Percentiles rank a stretch among this genome's conserved stretches.
phyloP scores from a whole-genome alignment of 2,888 invertebrate genomes.

The Nowickia ferox region DNA sequence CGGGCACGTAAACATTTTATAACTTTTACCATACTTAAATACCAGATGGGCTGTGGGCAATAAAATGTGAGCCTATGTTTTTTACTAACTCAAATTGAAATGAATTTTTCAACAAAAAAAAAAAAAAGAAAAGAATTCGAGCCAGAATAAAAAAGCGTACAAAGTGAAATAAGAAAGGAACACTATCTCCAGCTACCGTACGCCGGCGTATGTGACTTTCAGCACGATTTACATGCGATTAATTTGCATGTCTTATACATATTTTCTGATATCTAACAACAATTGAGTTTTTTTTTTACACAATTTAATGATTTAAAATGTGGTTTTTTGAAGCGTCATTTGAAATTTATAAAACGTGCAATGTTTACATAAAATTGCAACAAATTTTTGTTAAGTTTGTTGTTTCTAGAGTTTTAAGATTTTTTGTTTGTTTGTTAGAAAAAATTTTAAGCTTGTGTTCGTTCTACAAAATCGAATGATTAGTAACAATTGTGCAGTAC shows the following conservation, averaged over 20 bases:
- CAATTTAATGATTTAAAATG: slow-evolving; percentile 25
- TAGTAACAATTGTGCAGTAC: slow-evolving; percentile 19
- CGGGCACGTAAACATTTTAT: too few relatives aligned
- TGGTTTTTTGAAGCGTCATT: slow-evolving; percentile 56
- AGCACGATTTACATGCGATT: slow-evolving; percentile 63
- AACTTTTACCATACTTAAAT: too few relatives aligned
- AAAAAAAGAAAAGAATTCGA: background rate
- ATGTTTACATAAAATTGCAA: slow-evolving; percentile 47
- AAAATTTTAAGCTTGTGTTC: background rate
- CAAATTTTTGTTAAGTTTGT: slow-evolving; percentile 3
- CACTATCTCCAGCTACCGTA: background rate
- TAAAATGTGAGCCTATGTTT: background rate
- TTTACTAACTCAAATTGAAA: background rate
- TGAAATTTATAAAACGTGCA: slow-evolving; percentile 54
- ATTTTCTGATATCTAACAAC: slow-evolving; percentile 43
- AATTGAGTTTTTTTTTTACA: slow-evolving; percentile 40
- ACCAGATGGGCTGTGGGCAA: too few relatives aligned
- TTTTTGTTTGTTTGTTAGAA: background rate
- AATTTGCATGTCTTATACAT: slow-evolving; percentile 38
- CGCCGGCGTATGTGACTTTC: slow-evolving; percentile 63
- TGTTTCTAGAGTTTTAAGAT: background rate
- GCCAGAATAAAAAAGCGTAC: background rate
- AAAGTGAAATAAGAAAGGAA: background rate
- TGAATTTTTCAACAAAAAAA: background rate
- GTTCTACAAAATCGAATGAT: background rate